These are phyloP conservation scores for Anadara kagoshimensis DNA, from an alignment of 1,140 invertebrate species.

Conservation along the genomic window DNA sequence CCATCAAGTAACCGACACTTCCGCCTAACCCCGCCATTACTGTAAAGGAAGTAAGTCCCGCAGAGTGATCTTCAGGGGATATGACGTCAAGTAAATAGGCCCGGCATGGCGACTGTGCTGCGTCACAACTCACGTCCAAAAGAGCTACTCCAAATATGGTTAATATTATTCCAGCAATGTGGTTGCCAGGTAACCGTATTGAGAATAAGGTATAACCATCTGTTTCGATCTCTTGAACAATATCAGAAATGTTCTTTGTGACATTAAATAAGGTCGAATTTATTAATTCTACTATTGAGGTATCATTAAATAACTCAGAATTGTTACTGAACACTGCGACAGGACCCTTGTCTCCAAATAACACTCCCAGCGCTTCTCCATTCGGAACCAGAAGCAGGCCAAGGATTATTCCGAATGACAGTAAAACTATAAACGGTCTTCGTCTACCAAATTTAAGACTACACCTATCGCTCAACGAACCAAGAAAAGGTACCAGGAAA, in stretches of 20 bases:
- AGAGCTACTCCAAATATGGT: constrained; percentile 94
- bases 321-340: neutral
- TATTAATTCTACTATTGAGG: too few species aligned
- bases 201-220: neutral
- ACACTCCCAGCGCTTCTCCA: constrained; percentile 87
- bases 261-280: too few species aligned
- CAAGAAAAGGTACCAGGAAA: constrained; percentile 93
- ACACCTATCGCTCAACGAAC: constrained; percentile 93
- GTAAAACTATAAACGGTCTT: constrained; percentile 91
- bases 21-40: constrained; percentile 97
- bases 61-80: constrained; percentile 93
- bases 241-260: too few species aligned
- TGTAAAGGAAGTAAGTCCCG: constrained; percentile 94
- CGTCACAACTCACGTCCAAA: constrained; percentile 96
- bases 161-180: constrained; percentile 81
- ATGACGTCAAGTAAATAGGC: constrained; percentile 95
- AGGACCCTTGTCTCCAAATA: constrained; percentile 81
- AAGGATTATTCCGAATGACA: constrained; percentile 89
- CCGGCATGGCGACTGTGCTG: constrained; percentile 91
- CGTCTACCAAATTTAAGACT: constrained; percentile 85
- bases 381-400: constrained; percentile 83
- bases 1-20: constrained; percentile 93
- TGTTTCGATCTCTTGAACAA: neutral
- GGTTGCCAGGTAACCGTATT: constrained; percentile 39
- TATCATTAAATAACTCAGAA: too few species aligned